Conservation (phyloP, 2,888 invertebrate genomes). For the Drosophila mayaguana region DNA sequence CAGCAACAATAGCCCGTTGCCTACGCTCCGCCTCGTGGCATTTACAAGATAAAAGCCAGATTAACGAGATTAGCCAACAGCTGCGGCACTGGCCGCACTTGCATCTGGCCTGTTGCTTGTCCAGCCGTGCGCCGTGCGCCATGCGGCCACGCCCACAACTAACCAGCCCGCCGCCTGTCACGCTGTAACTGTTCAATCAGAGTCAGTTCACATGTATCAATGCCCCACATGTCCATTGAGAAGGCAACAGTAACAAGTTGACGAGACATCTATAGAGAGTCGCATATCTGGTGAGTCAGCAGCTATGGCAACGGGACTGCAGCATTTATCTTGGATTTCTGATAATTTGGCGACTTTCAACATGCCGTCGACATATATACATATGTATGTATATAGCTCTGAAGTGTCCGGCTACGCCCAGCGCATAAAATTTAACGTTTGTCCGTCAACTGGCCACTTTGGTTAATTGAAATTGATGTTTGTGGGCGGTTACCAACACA, state of each 20-base stretch:
- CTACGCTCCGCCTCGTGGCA: conserved; percentile 38
- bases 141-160: conserved; percentile 8
- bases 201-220: conserved; percentile 41
- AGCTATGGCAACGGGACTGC: conserved; percentile 23
- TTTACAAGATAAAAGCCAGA: conserved; percentile 74
- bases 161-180: neutral
- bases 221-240: conserved; percentile 50
- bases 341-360: conserved; percentile 41
- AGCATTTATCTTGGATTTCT: conserved; percentile 57
- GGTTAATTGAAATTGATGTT: conserved; percentile 80
- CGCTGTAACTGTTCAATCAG: conserved; percentile 4
- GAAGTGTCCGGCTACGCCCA: conserved; percentile 60
- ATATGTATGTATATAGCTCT: neutral
- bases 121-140: conserved; percentile 5
- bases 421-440: conserved; percentile 78
- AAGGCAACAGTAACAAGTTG: conserved; percentile 20
- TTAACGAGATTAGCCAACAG: conserved; percentile 74
- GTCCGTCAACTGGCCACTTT: conserved; percentile 78
- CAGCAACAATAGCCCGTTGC: conserved; percentile 31
- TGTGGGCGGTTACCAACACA: conserved; percentile 62
- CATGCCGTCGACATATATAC: neutral
- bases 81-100: conserved; percentile 34
- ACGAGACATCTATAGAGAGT: neutral
- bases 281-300: conserved; percentile 26
- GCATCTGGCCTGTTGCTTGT: conserved; percentile 40